phyloP scores from a whole-genome alignment of 1,140 invertebrate species.

The Pseudomyrmex flavicornis region DNA sequence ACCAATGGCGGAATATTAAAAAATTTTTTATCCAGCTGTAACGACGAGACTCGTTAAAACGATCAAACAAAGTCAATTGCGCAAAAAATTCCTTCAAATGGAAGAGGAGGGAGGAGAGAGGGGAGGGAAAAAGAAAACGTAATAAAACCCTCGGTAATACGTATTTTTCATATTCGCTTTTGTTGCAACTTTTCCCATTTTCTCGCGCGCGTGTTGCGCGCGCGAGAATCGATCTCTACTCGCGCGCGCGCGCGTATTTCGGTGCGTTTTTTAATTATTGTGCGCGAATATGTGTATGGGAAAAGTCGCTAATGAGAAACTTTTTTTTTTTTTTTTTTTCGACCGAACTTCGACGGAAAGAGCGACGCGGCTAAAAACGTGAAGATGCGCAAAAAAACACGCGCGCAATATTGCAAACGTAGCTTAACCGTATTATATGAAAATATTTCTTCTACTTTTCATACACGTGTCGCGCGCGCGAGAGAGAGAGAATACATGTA shows the following conservation, averaged over 20 bases:
- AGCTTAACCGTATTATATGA: not conserved
- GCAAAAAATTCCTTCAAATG: conserved; percentile 15
- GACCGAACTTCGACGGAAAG: too few species aligned
- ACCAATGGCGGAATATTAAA: not conserved
- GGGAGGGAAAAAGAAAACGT: too few species aligned
- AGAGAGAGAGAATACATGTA: too few species aligned
- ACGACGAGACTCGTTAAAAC: conserved; percentile 12
- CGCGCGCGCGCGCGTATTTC: not conserved
- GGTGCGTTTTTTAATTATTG: conserved; percentile 26
- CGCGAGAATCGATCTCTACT: conserved; percentile 5
- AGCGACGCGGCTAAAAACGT: not conserved
- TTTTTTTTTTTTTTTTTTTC: not conserved
- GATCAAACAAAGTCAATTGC: conserved; percentile 31
- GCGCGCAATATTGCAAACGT: not conserved
- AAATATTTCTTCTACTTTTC: conserved; percentile 17
- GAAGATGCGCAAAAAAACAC: too few species aligned
- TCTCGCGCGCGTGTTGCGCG: not conserved
- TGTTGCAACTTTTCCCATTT: conserved; percentile 21
- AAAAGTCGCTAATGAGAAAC: conserved; percentile 33
- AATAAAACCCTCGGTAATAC: conserved; percentile 20
- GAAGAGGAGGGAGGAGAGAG: not conserved
- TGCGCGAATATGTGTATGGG: not conserved
- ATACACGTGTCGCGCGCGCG: not conserved
- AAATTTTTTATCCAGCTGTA: not conserved
- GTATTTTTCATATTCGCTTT: conserved; percentile 1